phyloP scores from a whole-genome alignment of 2,797 vertebrate species.

The Microchirus variegatus region DNA sequence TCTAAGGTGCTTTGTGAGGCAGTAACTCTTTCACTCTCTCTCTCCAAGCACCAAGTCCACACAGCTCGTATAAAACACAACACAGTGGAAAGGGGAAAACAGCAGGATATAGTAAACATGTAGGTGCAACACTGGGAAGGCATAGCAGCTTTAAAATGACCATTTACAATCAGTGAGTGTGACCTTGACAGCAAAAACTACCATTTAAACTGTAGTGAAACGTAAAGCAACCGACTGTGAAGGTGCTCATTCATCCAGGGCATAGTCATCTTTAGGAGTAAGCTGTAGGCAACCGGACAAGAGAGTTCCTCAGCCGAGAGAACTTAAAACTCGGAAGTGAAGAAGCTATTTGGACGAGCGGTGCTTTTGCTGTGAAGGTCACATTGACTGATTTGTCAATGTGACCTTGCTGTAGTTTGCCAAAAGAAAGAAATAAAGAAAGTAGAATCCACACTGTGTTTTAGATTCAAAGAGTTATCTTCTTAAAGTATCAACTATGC shows the following conservation, averaged over 20 bases:
- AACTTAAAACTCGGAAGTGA: too few relatives aligned
- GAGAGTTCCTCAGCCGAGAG: too few relatives aligned
- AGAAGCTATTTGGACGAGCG: too few relatives aligned
- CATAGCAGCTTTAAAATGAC: conserved; percentile 23
- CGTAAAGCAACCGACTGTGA: too few relatives aligned
- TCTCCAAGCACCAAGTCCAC: conserved; percentile 28
- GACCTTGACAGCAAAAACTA: too few relatives aligned
- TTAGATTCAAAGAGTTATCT: conserved; percentile 18
- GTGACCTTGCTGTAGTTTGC: too few relatives aligned
- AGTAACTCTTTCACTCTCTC: conserved; percentile 52
- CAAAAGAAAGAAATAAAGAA: neutral
- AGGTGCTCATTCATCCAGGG: too few relatives aligned
- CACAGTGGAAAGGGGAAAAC: conserved; percentile 31
- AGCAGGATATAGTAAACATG: conserved; percentile 46
- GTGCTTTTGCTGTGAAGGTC: too few relatives aligned
- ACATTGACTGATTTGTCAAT: too few relatives aligned
- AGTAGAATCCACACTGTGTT: conserved; percentile 18
- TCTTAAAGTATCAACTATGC: conserved; percentile 28
- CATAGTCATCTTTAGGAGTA: too few relatives aligned
- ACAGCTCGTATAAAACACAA: conserved; percentile 40
- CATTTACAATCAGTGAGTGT: neutral
- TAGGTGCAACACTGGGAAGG: conserved; percentile 10
- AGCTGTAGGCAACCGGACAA: too few relatives aligned
- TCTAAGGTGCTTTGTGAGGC: conserved; percentile 53
- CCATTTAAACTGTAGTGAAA: too few relatives aligned